phyloP scores from a whole-genome alignment of 2,888 invertebrate species.

The Oscheius sp. region DNA sequence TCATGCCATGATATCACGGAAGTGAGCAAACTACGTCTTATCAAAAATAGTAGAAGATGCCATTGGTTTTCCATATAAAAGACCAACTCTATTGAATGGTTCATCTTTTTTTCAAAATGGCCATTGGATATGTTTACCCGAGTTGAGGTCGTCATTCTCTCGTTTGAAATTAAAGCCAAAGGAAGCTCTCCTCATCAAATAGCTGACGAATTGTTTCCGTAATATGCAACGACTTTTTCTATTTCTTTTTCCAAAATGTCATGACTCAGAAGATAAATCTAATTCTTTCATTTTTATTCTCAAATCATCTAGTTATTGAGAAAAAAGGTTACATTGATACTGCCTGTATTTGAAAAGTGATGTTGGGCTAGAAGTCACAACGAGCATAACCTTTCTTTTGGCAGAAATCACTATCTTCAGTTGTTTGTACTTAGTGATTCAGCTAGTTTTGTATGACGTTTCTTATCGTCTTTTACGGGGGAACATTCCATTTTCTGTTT shows the following conservation, averaged over 20 bases:
- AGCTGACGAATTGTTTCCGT: too few relatives aligned
- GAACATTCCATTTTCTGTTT: slow-evolving; percentile 17
- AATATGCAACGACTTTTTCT: too few relatives aligned
- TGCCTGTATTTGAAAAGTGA: not conserved
- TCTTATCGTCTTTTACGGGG: slow-evolving; percentile 9
- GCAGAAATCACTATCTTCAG: slow-evolving; percentile 10
- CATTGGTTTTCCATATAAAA: not conserved
- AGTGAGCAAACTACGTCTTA: slow-evolving; percentile 18
- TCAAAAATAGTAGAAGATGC: not conserved
- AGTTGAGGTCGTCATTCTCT: not conserved
- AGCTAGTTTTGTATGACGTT: slow-evolving; percentile 15
- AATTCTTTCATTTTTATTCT: too few relatives aligned
- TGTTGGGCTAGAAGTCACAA: not conserved
- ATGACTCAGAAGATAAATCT: too few relatives aligned
- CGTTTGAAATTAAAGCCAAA: not conserved
- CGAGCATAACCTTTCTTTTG: not conserved
- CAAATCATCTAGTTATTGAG: too few relatives aligned
- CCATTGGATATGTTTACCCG: not conserved
- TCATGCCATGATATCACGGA: slow-evolving; percentile 2
- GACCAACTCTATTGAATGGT: not conserved
- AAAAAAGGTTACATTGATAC: too few relatives aligned
- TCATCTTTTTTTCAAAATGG: not conserved
- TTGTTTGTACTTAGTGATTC: slow-evolving; percentile 19
- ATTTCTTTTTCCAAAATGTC: too few relatives aligned
- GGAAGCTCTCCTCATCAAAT: too few relatives aligned